These are phyloP conservation scores for Himalopsyche tibetana DNA, from an alignment of 2,888 invertebrate species.

Conservation along the genomic window DNA sequence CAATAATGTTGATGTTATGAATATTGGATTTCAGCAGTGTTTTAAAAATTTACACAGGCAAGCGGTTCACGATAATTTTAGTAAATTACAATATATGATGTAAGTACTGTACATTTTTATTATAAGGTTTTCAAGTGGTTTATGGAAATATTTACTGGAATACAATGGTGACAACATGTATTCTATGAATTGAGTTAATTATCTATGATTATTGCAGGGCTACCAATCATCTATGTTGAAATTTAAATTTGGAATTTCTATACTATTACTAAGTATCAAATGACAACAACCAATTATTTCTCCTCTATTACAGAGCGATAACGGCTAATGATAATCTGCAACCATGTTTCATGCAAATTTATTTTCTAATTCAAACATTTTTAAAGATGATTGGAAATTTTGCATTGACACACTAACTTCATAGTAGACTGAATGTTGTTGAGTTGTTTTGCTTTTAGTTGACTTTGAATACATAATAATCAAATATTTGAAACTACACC, in stretches of 20 bases:
- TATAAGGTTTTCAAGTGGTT: not conserved
- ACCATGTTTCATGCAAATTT: constrained; percentile 24
- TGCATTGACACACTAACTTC: not conserved
- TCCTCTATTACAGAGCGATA: not conserved
- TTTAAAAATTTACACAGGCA: not conserved
- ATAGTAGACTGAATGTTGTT: not conserved
- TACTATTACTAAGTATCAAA: not conserved
- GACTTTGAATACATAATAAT: too few species aligned
- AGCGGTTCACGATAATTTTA: not conserved
- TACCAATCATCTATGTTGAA: constrained; percentile 7
- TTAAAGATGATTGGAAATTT: constrained; percentile 15
- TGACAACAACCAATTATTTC: not conserved
- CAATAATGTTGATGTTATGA: too few species aligned
- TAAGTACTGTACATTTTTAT: constrained; percentile 4
- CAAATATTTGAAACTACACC: too few species aligned
- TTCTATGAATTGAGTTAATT: not conserved
- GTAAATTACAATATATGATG: not conserved
- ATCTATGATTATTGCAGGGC: constrained; percentile 1
- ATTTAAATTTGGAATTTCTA: constrained; percentile 11
- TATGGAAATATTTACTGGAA: not conserved
- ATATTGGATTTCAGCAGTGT: too few species aligned
- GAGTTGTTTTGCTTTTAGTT: too few species aligned
- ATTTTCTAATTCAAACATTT: constrained; percentile 7
- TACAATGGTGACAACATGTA: not conserved
- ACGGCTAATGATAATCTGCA: not conserved